Base-by-base conservation (phyloP, 2,888 invertebrate species). In the Andrena hattorfiana region DNA sequence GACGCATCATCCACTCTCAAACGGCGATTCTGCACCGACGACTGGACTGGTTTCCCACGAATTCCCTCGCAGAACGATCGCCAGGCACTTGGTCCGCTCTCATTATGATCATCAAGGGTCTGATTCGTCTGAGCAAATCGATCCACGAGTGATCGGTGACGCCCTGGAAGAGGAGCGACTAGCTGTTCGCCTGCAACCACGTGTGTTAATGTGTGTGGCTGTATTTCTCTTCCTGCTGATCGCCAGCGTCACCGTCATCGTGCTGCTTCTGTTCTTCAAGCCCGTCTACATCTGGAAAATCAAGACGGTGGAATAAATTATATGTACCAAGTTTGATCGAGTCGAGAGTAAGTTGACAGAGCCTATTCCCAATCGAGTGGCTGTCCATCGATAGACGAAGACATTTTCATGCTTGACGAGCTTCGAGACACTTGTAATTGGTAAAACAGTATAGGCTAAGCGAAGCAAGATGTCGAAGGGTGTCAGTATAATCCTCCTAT, bases 281-380 rank as follows among this genome's bases (percentile, higher is more conserved):
- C 92, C 93, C 0, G 79, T 90, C n/a, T 90, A 90, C 77, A 81
- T 90, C 48, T 92, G 91, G 92, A 84, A 92, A 75, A 68, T 86
- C 23, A 79, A 81, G 32, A 75, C 83, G 8, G 49, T 80, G 66
- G 63, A 75, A 10, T 76, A 56, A 72, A 42, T 30, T 16, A 5
- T 35, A 26, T 2, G 8, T 3, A 54, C 5, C 28, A 20, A 42
- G 7, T 16, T 16, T 1, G 35, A 23, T 4, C n/a, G 23, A n/a
- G 60, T n/a, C 5, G 3, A 60, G 7, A 32, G 60, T 62, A 62
- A 32, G n/a, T 62, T 6, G 10, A n/a, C 60, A n/a, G 42, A 56
- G 30, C 4, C 10, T 26, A 26, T 4, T 20, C 54, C 20, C 7
- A 20, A 10, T 20, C 54, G 54, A 20, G 20, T 54, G 20, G 7